These are phyloP conservation scores for Micrasema longulum DNA, from an alignment of 1,140 invertebrate genomes.

Conservation along the genomic window DNA sequence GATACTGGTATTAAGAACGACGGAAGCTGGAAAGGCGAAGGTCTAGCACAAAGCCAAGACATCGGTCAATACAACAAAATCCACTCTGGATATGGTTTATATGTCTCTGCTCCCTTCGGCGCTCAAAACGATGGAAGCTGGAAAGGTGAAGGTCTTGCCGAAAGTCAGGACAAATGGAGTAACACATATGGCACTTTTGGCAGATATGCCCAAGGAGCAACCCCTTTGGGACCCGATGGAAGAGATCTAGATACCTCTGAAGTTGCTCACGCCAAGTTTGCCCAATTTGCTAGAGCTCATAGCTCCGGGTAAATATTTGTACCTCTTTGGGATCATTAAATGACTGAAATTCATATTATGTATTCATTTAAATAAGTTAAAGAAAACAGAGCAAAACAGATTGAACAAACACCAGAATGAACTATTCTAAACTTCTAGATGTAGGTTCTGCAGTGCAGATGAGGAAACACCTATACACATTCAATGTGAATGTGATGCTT, in stretches of 20 bases:
- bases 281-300: conserved; percentile 59
- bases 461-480: too few species aligned
- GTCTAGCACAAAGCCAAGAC: conserved; percentile 5
- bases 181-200: background rate
- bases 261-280: conserved; percentile 65
- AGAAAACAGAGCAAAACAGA: too few species aligned
- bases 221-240: conserved; percentile 55
- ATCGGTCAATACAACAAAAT: background rate
- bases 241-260: conserved; percentile 65
- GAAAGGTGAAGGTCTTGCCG: conserved; percentile 38
- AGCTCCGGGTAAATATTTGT: conserved; percentile 14
- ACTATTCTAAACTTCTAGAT: too few species aligned
- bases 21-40: conserved; percentile 35
- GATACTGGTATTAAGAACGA: conserved; percentile 12
- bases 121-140: conserved; percentile 40
- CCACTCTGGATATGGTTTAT: conserved; percentile 4
- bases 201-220: conserved; percentile 41
- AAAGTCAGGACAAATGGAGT: conserved; percentile 35
- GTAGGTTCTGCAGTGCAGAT: too few species aligned
- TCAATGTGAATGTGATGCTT: too few species aligned
- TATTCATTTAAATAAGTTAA: too few species aligned
- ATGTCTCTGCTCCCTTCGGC: background rate
- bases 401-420: too few species aligned
- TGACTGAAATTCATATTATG: conserved; percentile 1
- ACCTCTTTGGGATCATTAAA: conserved; percentile 22